Evolutionary conservation across 2,797 vertebrate species (phyloP), one percentile per base, ranked within the genome.

Genomic region (Sebastes trivittatus): DNA sequence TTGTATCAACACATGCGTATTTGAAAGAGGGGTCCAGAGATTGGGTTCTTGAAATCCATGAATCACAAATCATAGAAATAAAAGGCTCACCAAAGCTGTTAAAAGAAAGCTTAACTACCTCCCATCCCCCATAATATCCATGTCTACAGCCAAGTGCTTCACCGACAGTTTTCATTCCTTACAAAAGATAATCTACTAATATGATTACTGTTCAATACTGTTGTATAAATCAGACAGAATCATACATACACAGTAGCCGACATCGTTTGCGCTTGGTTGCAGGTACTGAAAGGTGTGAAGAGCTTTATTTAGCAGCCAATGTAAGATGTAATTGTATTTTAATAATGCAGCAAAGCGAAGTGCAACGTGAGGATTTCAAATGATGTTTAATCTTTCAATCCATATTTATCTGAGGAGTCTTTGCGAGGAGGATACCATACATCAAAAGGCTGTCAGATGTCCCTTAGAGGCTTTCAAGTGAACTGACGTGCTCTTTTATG

Each of bases 361-460:
- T 77, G 78, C 81, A 83, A 69, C 2, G 72, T 59, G 83, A 83
- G 76, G 63, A 67, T 89, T 89, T 93, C 75, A 85, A 91, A 93
- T 84, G 72, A 90, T 82, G 94, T 96, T 95, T 95, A 94, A 95
- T 96, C 94, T 96, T 96, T 96, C 90, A 93, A 95, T 96, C 93
- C 84, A 94, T 96, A 89, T 95, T 93, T 93, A 96, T 95, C 90
- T 93, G 88, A 95, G 87, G 92, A 95, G 92, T 94, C 90, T 90
- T 90, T 92, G 93, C 93, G 83, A 78, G 87, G 94, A 89, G 89
- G 94, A 90, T 75, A 42, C 78, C 78, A 81, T 71, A 95, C 93
- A 95, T 96, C 95, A 97, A 96, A 97, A 91, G 85, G 78, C 89
- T 94, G 95, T 96, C 94, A 95, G 94, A 96, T 94, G 88, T 94